Base-by-base conservation (phyloP, 2,797 vertebrate species). In the Pogonophryne albipinna region DNA sequence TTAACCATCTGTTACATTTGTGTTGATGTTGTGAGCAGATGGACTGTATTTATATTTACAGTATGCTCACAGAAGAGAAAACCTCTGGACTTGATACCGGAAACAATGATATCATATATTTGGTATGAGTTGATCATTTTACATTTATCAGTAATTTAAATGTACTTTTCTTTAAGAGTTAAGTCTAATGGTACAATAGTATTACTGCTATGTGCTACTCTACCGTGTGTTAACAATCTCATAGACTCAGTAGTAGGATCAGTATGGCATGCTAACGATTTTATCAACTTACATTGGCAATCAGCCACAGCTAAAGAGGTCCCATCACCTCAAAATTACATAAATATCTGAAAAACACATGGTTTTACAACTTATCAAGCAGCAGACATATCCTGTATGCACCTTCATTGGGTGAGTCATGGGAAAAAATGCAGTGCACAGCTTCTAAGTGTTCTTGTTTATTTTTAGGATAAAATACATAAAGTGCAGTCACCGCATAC, bases 231-330 rank as follows among this genome's bases (percentile, higher is more conserved):
- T 27, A 9, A 13, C 51, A 61, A 9, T 5, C 31, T 6, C 15
- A 51, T 20, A 42, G 45, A 27, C 23, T 16, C 23, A 27, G 3
- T 27, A 27, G 20, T 27, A 46, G 44, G 1, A 34, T 6, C 38
- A 20, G 4, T 57, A 51, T 44, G 44, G 64, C 49, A 71, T 72
- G 71, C 68, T 77, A 66, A 56, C 62, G 70, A 79, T 83, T 87
- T 85, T 79, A 92, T 87, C 77, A 86, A 46, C 76, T 87, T 89
- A 82, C 87, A 87, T 76, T 79, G 78, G 49, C 85, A 72, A 86
- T 86, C 90, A 89, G 76, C 72, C 62, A n/a, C 51, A 44, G 53
- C 66, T 78, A 67, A 86, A 69, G 78, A 55, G 67, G 66, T 69
- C 65, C 76, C 73, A 71, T 84, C 65, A 66, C 74, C 38, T 66